These are phyloP conservation scores for Paramisgurnus dabryanus DNA, from an alignment of 2,113 vertebrate genomes.

Conservation along the genomic window DNA sequence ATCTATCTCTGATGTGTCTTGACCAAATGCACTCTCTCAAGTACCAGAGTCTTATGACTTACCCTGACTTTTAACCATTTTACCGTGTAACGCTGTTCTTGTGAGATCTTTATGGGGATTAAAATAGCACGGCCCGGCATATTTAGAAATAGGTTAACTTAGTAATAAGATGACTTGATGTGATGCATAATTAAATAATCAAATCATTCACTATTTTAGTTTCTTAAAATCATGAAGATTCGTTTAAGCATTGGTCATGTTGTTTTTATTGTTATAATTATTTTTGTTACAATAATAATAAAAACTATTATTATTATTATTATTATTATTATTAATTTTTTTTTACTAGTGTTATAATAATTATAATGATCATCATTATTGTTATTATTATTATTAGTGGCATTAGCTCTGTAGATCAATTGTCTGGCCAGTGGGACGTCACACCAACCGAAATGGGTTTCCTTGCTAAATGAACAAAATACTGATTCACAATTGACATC, in stretches of 20 bases:
- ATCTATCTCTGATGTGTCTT: background rate
- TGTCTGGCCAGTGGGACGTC: too few species aligned
- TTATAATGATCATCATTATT: background rate
- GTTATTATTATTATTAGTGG: background rate
- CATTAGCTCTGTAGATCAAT: too few species aligned
- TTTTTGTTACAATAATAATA: too few species aligned
- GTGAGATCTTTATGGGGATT: background rate
- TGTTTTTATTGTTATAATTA: background rate
- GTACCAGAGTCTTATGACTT: background rate
- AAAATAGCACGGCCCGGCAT: background rate
- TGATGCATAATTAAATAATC: background rate
- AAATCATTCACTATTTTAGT: too few species aligned
- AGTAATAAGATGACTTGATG: background rate
- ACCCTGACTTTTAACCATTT: constrained; percentile 9
- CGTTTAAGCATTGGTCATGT: background rate
- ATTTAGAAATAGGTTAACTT: background rate
- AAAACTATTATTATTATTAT: too few species aligned
- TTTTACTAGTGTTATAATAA: too few species aligned
- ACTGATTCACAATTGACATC: background rate
- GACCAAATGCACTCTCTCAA: background rate
- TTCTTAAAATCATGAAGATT: too few species aligned
- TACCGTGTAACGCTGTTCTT: background rate
- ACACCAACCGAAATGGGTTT: background rate
- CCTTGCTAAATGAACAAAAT: background rate
- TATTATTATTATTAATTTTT: too few species aligned